Base-by-base conservation (phyloP, 2,113 vertebrate genomes). In the Sinocyclocheilus anshuiensis region DNA sequence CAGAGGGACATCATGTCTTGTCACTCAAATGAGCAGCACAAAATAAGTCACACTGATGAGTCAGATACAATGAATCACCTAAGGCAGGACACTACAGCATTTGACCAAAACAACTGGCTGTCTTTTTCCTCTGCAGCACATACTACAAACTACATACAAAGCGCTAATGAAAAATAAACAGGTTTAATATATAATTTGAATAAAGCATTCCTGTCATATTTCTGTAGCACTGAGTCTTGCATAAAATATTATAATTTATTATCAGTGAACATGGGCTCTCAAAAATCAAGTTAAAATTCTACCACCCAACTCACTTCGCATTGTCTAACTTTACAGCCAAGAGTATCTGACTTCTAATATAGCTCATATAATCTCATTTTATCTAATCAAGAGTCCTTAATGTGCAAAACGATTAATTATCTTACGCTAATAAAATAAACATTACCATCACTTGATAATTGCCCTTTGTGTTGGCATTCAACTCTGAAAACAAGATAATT, bases 61-160 rank as follows among this genome's bases (percentile, higher is more conserved):
- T 85, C 75, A 85, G 42, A 85, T 45, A 53, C 57, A 53, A 55
- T 85, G 75, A 86, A 63, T 80, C 77, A 86, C 29, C 50, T 84
- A 55, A 71, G 71, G 26, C 16, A 81, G 12, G 22, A 65, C 77
- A 80, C 55, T 26, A 39, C 33, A 20, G 33, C 12, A 1, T 33
- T 48, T 82, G 80, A 69, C 48, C 65, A 48, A 55, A 72, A 83
- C 63, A 48, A 29, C 57, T 63, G 78, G 74, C 74, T 15, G 15
- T 24, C 39, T 20, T 33, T 57, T 81, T 42, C 42, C n/a, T 67
- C n/a, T 29, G 4, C 15, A 39, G 22, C 33, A 61, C 12, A 9
- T 42, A 63, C 22, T 39, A 42, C 57, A 61, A 63, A 80, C 22
- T 57, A 42, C n/a, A 9, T 33, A 20, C 15, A n/a, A 59, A 79